Evolutionary conservation across 2,797 vertebrate species (phyloP).

Genomic region (Vipera ursinii): DNA sequence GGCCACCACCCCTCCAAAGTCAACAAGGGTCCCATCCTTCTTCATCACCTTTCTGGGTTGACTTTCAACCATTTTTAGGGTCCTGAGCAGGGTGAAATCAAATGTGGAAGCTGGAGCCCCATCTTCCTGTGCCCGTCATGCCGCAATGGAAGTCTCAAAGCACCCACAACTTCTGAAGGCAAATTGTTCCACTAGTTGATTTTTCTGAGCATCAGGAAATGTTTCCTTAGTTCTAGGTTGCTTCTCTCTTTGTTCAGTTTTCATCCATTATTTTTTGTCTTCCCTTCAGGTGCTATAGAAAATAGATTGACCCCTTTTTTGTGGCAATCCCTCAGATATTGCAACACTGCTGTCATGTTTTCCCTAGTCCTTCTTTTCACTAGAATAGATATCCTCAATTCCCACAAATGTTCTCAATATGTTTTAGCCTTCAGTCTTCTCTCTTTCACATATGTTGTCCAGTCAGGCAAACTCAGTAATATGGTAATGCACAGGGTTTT

Average conservation of each 20-base stretch:
- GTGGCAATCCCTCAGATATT: not conserved
- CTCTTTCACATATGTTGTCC: not conserved
- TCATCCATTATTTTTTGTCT: not conserved
- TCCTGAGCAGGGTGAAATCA: too few species aligned
- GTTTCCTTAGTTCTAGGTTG: not conserved
- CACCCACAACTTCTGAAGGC: not conserved
- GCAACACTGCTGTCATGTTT: not conserved
- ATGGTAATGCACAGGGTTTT: not conserved
- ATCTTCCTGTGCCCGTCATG: too few species aligned
- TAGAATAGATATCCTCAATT: not conserved
- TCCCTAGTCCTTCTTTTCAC: not conserved
- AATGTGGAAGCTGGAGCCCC: too few species aligned
- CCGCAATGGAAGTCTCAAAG: not conserved
- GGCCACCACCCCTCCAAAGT: too few species aligned
- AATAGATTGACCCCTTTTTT: not conserved
- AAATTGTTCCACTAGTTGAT: not conserved
- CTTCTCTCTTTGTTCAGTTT: not conserved
- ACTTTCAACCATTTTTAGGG: too few species aligned
- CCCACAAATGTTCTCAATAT: not conserved
- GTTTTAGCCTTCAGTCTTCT: not conserved
- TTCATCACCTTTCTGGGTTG: too few species aligned
- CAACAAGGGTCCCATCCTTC: too few species aligned
- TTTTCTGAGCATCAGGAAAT: not conserved
- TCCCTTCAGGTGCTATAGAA: not conserved
- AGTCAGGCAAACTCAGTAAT: not conserved